Evolutionary conservation across 2,113 vertebrate species (phyloP).

Genomic region (Psilopsiagon aurifrons): DNA sequence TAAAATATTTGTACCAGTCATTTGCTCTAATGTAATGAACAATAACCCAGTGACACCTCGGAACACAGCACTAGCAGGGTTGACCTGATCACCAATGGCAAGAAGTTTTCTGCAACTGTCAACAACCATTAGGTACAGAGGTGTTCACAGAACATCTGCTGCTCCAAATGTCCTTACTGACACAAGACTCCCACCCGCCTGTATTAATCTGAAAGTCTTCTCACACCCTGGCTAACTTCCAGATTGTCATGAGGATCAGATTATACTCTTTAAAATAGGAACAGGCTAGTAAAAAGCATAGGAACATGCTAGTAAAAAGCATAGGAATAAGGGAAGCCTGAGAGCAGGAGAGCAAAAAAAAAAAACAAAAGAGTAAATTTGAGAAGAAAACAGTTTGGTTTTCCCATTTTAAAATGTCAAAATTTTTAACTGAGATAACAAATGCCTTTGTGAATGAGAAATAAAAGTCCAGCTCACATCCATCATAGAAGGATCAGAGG

Average conservation of each 20-base stretch:
- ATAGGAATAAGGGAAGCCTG: neutral
- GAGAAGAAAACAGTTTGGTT: neutral
- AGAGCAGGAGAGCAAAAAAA: neutral
- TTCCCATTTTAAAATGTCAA: neutral
- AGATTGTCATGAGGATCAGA: neutral
- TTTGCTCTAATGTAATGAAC: neutral
- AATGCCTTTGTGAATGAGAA: neutral
- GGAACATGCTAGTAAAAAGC: neutral
- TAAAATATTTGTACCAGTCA: neutral
- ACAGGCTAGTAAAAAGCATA: neutral
- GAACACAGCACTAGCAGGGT: neutral
- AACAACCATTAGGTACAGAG: neutral
- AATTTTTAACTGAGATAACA: neutral
- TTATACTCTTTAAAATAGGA: neutral
- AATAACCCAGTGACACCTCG: neutral
- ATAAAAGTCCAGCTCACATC: neutral
- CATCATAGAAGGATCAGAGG: neutral
- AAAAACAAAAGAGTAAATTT: neutral
- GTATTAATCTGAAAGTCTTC: neutral
- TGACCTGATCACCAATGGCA: neutral
- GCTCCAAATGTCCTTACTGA: neutral
- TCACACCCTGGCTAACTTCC: neutral
- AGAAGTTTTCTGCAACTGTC: neutral
- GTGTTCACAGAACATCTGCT: neutral
- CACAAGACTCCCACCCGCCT: neutral